phyloP scores from a whole-genome alignment of 1,140 invertebrate genomes.

The Orussus abietinus region DNA sequence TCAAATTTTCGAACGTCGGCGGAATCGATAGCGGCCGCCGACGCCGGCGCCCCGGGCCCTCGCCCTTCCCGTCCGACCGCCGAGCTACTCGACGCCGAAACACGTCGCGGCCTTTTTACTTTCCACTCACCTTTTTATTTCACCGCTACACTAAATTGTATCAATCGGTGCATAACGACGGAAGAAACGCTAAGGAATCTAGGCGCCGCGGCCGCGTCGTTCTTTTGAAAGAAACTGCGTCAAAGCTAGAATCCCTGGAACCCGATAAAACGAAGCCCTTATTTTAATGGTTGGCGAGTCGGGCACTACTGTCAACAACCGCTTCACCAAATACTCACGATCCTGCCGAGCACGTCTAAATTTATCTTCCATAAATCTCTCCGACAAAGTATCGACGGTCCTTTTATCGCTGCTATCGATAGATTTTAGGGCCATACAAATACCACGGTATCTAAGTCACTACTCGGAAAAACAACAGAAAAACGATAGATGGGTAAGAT shows the following conservation, averaged over 20 bases:
- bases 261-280: too few species aligned
- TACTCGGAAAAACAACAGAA: constrained; percentile 8
- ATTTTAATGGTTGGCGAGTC: too few species aligned
- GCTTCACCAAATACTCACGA: constrained; percentile 21
- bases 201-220: not conserved
- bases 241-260: constrained; percentile 29
- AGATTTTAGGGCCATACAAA: constrained; percentile 21
- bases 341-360: constrained; percentile 17
- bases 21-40: constrained; percentile 47
- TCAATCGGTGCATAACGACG: too few species aligned
- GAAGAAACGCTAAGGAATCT: too few species aligned
- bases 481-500: too few species aligned
- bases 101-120: constrained; percentile 18
- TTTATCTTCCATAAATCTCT: constrained; percentile 21
- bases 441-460: constrained; percentile 22
- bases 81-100: not conserved
- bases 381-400: constrained; percentile 20
- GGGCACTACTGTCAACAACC: constrained; percentile 5
- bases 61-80: not conserved
- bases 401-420: constrained; percentile 24
- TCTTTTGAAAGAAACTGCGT: constrained; percentile 32
- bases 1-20: constrained; percentile 18
- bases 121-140: too few species aligned
- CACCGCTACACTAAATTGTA: too few species aligned
- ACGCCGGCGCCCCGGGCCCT: constrained; percentile 42